phyloP scores from a whole-genome alignment of 2,888 invertebrate species.

The Drosophila mercatorum region DNA sequence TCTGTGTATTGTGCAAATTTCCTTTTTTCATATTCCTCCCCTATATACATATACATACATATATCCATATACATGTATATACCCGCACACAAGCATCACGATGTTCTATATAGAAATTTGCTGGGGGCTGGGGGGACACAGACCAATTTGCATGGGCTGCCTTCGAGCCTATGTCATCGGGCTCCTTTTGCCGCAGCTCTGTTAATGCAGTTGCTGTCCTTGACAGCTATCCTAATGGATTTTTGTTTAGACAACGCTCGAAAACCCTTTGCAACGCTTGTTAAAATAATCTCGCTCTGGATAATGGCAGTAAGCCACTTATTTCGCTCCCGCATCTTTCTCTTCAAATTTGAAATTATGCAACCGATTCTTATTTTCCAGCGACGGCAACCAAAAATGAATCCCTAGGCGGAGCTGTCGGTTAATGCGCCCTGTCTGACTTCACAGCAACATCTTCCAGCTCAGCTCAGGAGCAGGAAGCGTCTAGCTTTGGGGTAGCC shows the following conservation, averaged over 20 bases:
- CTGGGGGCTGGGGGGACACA: constrained; percentile 17
- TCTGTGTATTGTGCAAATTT: constrained; percentile 75
- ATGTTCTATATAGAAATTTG: not conserved
- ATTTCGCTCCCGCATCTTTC: not conserved
- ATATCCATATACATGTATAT: constrained; percentile 7
- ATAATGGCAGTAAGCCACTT: constrained; percentile 10
- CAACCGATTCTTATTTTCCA: constrained; percentile 1
- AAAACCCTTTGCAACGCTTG: constrained; percentile 21
- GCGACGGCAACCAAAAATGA: not conserved
- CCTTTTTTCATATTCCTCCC: constrained; percentile 42
- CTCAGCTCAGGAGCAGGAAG: not conserved
- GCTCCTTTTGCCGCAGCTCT: constrained; percentile 2
- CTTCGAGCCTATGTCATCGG: constrained; percentile 35
- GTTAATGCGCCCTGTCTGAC: constrained; percentile 1
- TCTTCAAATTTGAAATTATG: constrained; percentile 1
- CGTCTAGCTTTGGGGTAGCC: constrained; percentile 3
- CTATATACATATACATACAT: not conserved
- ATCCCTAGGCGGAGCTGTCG: not conserved
- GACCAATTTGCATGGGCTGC: constrained; percentile 49
- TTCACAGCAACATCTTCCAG: not conserved
- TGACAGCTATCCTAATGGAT: constrained; percentile 52
- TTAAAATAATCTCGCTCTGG: constrained; percentile 5
- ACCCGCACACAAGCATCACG: constrained; percentile 12
- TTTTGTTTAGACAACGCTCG: constrained; percentile 38
- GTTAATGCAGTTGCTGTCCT: constrained; percentile 42